phyloP scores from a whole-genome alignment of 2,113 vertebrate species.

The Marcusenius ussheri region DNA sequence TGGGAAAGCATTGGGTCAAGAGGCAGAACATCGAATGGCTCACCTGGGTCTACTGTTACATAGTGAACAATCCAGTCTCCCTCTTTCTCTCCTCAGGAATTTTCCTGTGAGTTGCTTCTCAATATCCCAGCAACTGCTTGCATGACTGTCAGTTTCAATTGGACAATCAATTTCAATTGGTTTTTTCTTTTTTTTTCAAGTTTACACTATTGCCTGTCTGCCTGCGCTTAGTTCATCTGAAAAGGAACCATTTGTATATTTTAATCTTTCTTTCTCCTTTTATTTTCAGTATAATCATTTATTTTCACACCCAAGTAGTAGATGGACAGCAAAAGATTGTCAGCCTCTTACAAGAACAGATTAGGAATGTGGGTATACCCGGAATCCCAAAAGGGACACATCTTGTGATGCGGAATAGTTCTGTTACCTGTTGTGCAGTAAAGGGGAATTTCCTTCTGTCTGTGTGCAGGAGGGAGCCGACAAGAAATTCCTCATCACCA shows the following conservation, averaged over 20 bases:
- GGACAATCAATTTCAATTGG: not conserved
- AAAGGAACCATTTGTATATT: not conserved
- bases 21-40: slow-evolving; percentile 64
- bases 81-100: slow-evolving; percentile 63
- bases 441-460: not conserved
- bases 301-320: slow-evolving; percentile 83
- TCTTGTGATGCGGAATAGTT: not conserved
- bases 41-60: slow-evolving; percentile 55
- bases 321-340: slow-evolving; percentile 78
- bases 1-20: slow-evolving; percentile 66
- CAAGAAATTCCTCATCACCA: not conserved
- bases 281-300: slow-evolving; percentile 69
- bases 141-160: not conserved
- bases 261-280: not conserved
- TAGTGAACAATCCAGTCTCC: slow-evolving; percentile 76
- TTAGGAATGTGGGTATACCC: slow-evolving; percentile 66
- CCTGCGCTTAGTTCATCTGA: not conserved
- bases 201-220: not conserved
- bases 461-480: not conserved
- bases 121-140: not conserved
- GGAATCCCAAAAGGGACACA: not conserved
- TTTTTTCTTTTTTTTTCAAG: not conserved
- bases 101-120: slow-evolving; percentile 71
- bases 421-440: not conserved
- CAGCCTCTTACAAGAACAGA: slow-evolving; percentile 74